Evolutionary conservation across 2,113 vertebrate species (phyloP), one percentile per base, ranked within the genome.

Genomic region (Oophaga pumilio): DNA sequence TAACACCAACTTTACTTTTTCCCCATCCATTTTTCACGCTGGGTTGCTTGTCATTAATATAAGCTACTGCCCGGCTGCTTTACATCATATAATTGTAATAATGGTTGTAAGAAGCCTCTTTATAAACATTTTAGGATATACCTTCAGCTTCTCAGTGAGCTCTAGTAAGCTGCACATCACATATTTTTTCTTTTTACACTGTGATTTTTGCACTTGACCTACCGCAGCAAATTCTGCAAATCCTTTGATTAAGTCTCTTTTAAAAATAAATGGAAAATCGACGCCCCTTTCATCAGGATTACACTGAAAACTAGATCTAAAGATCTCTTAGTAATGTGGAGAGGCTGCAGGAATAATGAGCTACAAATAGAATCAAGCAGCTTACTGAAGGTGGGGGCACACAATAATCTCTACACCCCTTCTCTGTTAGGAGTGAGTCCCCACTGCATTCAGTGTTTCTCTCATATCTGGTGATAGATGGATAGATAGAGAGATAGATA

Each of bases 181-280:
- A 79, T 7, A 76, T 33, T 33, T 66, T 53, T 11, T 33, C 20
- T n/a, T 26, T 0, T 0, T 0, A 0, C 53, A 78, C 33, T 85
- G 8, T 0, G 0, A 71, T 93, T 93, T 93, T 91, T 92, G 93
- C 93, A 95, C 95, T 96, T 96, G 95, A 96, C 95, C 95, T 95
- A 95, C 95, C 93, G 93, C 95, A 95, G 94, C 92, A 94, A 94
- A 93, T 91, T 93, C 92, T 89, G 82, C 91, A 93, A 94, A 94
- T 91, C 93, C 93, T 93, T 92, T 95, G 94, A 94, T 91, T 93
- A 89, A 80, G 92, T 92, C 91, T 94, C 89, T 94, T 94, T 95
- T 93, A 95, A 78, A 74, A 94, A 93, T 91, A 94, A 95, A 93
- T 90, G 93, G 92, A 91, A 93, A 94, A 94, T 91, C 90, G 90